phyloP scores from a whole-genome alignment of 2,888 invertebrate genomes.

The Agonopterix alstromeriana region DNA sequence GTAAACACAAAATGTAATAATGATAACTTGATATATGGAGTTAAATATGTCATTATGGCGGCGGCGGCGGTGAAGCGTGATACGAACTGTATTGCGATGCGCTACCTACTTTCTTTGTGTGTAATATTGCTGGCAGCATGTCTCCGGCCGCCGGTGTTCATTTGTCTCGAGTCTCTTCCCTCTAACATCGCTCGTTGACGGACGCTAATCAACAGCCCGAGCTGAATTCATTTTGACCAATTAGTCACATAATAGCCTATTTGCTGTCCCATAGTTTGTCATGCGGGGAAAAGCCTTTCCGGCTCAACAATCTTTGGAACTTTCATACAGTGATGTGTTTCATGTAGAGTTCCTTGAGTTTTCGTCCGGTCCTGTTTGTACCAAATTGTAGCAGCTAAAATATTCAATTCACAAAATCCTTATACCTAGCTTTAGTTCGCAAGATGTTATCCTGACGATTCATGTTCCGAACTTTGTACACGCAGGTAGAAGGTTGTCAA shows the following conservation, averaged over 20 bases:
- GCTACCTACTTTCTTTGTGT: slow-evolving; percentile 42
- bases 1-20: background rate
- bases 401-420: too few relatives aligned
- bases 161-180: slow-evolving; percentile 28
- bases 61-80: slow-evolving; percentile 1
- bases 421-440: too few relatives aligned
- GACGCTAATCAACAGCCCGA: slow-evolving; percentile 29
- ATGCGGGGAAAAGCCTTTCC: background rate
- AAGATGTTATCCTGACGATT: too few relatives aligned
- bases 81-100: slow-evolving; percentile 4
- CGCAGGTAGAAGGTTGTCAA: too few relatives aligned
- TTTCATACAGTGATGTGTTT: background rate
- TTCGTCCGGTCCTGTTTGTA: too few relatives aligned
- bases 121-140: slow-evolving; percentile 24
- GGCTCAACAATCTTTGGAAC: background rate
- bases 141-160: slow-evolving; percentile 27
- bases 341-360: too few relatives aligned
- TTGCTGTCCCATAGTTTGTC: background rate
- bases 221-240: slow-evolving; percentile 1
- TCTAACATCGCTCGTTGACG: slow-evolving; percentile 24
- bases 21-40: too few relatives aligned
- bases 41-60: too few relatives aligned
- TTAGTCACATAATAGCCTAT: background rate
- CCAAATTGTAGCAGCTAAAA: too few relatives aligned
- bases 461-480: too few relatives aligned